These are phyloP conservation scores for Cremastobaeus sp. DNA, from an alignment of 2,888 invertebrate species.

Conservation along the genomic window DNA sequence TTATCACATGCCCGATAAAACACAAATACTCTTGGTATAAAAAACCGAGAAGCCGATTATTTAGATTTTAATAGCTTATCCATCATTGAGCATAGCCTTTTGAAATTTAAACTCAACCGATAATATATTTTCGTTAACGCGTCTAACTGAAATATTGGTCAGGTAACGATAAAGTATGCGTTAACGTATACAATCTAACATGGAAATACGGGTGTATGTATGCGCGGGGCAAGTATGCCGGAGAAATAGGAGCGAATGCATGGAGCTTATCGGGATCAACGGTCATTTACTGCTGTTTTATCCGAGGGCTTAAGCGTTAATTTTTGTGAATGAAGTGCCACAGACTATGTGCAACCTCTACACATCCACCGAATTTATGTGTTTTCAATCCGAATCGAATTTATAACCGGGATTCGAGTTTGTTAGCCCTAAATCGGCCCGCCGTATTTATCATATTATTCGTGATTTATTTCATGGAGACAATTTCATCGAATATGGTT, in stretches of 20 bases:
- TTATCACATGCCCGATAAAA: too few species aligned
- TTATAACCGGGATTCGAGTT: slow-evolving; percentile 61
- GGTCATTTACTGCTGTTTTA: slow-evolving; percentile 64
- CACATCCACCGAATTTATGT: slow-evolving; percentile 71
- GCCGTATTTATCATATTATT: slow-evolving; percentile 44
- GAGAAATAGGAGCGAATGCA: slow-evolving; percentile 59
- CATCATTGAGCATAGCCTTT: slow-evolving; percentile 43
- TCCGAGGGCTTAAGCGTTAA: slow-evolving; percentile 70
- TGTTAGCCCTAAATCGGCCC: slow-evolving; percentile 44
- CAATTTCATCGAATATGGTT: not conserved
- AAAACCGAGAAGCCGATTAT: not conserved
- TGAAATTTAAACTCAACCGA: slow-evolving; percentile 46
- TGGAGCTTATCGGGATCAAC: slow-evolving; percentile 63
- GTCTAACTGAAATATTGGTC: slow-evolving; percentile 72
- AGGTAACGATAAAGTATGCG: slow-evolving; percentile 71
- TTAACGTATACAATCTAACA: slow-evolving; percentile 55
- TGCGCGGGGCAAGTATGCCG: slow-evolving; percentile 59
- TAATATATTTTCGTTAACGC: slow-evolving; percentile 65
- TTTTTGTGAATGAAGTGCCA: slow-evolving; percentile 72
- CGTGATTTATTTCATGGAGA: slow-evolving; percentile 23
- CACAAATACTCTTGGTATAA: too few species aligned
- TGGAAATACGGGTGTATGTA: slow-evolving; percentile 60
- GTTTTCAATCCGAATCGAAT: slow-evolving; percentile 65
- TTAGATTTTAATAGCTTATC: slow-evolving; percentile 27
- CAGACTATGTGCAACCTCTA: slow-evolving; percentile 55